Conservation (phyloP, 1,140 invertebrate species). For the Philaenus spumarius region DNA sequence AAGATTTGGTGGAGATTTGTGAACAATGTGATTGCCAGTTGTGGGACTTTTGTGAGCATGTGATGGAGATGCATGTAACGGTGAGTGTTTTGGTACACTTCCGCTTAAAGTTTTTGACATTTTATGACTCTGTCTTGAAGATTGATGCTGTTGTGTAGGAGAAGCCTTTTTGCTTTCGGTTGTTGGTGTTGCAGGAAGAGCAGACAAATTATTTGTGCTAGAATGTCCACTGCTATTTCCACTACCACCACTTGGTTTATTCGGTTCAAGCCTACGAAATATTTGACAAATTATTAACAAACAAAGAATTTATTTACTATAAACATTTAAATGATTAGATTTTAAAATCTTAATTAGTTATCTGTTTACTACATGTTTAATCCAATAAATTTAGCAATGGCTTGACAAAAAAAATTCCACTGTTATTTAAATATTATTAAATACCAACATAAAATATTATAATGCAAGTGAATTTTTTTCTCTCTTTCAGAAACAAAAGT, state of each 20-base stretch:
- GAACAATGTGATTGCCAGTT: constrained; percentile 38
- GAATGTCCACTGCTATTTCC: not conserved
- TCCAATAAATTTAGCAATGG: no score
- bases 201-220: constrained; percentile 12
- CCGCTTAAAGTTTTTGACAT: constrained; percentile 3
- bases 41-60: constrained; percentile 43
- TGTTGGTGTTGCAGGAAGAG: constrained; percentile 21
- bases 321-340: no score
- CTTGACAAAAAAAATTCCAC: no score
- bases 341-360: no score
- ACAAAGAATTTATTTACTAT: no score
- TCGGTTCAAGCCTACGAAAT: constrained; percentile 43
- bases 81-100: constrained; percentile 44
- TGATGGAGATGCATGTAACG: constrained; percentile 44
- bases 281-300: no score
- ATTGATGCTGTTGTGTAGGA: constrained; percentile 17
- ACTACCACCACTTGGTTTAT: constrained; percentile 33
- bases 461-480: no score
- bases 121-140: constrained; percentile 5
- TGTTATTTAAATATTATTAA: no score
- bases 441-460: no score
- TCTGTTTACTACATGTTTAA: no score
- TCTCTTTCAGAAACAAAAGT: no score
- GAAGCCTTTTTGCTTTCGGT: constrained; percentile 24
- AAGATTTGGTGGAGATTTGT: constrained; percentile 15